Evolutionary conservation across 2,888 invertebrate genomes (phyloP).

Genomic region (Pachliopta kotzebuea): DNA sequence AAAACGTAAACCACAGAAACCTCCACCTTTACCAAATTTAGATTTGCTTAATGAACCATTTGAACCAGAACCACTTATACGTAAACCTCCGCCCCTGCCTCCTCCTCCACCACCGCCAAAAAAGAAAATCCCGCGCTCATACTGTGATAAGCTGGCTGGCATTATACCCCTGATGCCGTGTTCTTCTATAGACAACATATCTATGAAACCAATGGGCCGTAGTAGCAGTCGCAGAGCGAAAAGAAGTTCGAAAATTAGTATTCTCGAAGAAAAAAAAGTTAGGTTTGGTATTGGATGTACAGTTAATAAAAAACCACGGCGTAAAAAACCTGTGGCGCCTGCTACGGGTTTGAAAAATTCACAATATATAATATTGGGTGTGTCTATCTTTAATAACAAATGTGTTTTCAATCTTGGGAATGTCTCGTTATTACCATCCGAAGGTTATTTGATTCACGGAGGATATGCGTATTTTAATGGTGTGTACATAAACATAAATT

Average conservation of each 20-base stretch:
- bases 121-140: conserved; percentile 50
- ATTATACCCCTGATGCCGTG: conserved; percentile 45
- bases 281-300: conserved; percentile 55
- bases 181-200: conserved; percentile 38
- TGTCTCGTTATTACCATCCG: conserved; percentile 50
- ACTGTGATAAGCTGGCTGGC: conserved; percentile 62
- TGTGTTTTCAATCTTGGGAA: conserved; percentile 52
- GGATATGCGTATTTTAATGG: conserved; percentile 48
- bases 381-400: conserved; percentile 50
- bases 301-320: conserved; percentile 33
- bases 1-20: conserved; percentile 40
- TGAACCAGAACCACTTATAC: conserved; percentile 53
- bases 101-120: conserved; percentile 65
- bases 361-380: conserved; percentile 60
- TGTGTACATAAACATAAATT: conserved; percentile 53
- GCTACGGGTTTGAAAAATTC: conserved; percentile 52
- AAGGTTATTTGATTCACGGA: conserved; percentile 64
- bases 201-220: conserved; percentile 40
- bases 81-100: conserved; percentile 50
- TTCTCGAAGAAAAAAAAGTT: conserved; percentile 50
- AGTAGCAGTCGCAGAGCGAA: conserved; percentile 35
- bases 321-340: conserved; percentile 51
- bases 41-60: conserved; percentile 59
- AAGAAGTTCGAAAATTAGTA: conserved; percentile 42
- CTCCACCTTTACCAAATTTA: conserved; percentile 59